A percentile compares a stretch with the other conserved stretches of the same genome.
Conservation (phyloP, 2,888 invertebrate species). For the Oligia fasciuncula region DNA sequence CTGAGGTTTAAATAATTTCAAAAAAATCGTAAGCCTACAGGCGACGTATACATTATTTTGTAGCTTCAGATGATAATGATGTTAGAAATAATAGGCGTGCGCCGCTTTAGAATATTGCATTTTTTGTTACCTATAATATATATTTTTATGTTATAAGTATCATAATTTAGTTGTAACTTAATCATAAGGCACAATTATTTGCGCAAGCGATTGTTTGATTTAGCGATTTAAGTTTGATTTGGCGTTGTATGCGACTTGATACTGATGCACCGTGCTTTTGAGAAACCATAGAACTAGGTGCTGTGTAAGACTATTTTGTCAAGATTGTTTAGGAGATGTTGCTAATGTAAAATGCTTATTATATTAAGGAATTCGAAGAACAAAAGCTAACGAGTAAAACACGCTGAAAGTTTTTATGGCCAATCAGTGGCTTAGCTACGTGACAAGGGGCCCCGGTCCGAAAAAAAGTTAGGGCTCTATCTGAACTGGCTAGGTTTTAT, state of each 20-base stretch:
- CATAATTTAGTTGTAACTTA: background rate
- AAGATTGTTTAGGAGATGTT: constrained; percentile 3
- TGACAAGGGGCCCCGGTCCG: too few relatives aligned
- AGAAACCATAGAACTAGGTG: background rate
- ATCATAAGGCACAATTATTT: constrained; percentile 19
- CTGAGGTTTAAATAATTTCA: constrained; percentile 3
- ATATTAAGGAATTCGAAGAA: background rate
- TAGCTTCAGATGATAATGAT: background rate
- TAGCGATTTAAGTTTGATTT: background rate
- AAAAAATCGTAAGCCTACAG: background rate
- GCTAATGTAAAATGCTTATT: background rate
- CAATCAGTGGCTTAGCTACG: too few relatives aligned
- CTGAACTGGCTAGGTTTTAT: too few relatives aligned
- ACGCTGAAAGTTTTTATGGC: background rate
- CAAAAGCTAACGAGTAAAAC: background rate
- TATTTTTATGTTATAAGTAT: background rate
- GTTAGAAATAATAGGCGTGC: background rate
- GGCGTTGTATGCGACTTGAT: constrained; percentile 8
- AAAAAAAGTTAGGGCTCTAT: too few relatives aligned
- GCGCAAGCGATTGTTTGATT: constrained; percentile 42
- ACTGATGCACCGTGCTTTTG: constrained; percentile 9
- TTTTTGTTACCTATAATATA: background rate
- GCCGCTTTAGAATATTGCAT: background rate
- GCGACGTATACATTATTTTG: background rate
- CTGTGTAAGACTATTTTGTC: background rate